Base-by-base conservation (phyloP, 2,888 invertebrate genomes). In the Amorpha juglandis region DNA sequence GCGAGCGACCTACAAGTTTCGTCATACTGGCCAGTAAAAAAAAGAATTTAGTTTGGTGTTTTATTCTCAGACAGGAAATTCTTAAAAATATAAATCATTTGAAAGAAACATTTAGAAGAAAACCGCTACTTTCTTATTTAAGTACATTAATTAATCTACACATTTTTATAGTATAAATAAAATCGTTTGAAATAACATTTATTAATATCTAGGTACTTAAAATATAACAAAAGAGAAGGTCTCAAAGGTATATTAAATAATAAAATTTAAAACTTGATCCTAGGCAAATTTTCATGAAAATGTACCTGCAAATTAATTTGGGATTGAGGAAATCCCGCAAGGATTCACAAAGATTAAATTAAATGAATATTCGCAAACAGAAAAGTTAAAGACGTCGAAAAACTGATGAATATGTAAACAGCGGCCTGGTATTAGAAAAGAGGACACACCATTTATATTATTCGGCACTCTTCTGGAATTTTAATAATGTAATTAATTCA, bases 331-430 rank as follows among this genome's bases (percentile, higher is more conserved):
- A 38, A 42, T 6, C 55, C 58, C 19, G 58, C 12, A 58, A 58
- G 58, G 58, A 58, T 58, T 58, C 19, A 7, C 42, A 58, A 58
- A 58, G 58, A 42, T 58, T 58, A 58, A 58, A 58, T 58, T 42
- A 58, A 19, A 58, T 19, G 58, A 42, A 58, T 38, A 58, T 58
- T 58, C 58, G 16, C 58, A 38, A 42, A 58, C 38, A 38, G 58
- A 42, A 35, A 58, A 58, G 58, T 58, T 58, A 42, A 58, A 42
- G 42, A 58, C 58, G 42, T 11, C 42, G 58, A 58, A 58, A 42
- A 58, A 58, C 58, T 58, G 58, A 58, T 58, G 58, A 58, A 58
- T 58, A 58, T 58, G 58, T 58, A 58, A 58, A 42, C 58, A 58
- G 58, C 4, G 11, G 19, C 19, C 42, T 55, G 7, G 19, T 21